Evolutionary conservation across 1,140 invertebrate species (phyloP).

Genomic region (Eumeta japonica): DNA sequence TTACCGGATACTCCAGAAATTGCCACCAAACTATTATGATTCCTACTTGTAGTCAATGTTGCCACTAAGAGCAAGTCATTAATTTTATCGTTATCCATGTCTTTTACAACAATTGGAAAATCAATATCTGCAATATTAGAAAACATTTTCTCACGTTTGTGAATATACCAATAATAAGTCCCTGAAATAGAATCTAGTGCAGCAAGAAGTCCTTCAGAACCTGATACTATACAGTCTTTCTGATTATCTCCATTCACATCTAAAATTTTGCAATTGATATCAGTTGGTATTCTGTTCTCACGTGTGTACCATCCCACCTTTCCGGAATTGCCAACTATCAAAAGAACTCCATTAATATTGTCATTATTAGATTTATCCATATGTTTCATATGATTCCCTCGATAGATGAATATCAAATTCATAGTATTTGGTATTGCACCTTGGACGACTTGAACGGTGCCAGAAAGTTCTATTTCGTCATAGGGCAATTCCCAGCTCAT

Average conservation of each 20-base stretch:
- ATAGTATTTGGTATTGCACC: constrained; percentile 60
- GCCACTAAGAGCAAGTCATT: constrained; percentile 64
- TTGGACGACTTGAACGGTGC: constrained; percentile 67
- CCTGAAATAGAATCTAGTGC: constrained; percentile 70
- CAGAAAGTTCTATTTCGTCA: constrained; percentile 70
- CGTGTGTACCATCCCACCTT: constrained; percentile 66
- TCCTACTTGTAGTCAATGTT: constrained; percentile 50
- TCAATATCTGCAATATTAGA: constrained; percentile 59
- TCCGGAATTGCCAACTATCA: constrained; percentile 63
- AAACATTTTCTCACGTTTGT: constrained; percentile 51
- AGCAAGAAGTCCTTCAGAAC: constrained; percentile 65
- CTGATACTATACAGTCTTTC: constrained; percentile 70
- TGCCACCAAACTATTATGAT: constrained; percentile 62
- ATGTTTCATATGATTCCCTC: constrained; percentile 63
- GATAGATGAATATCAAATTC: constrained; percentile 71
- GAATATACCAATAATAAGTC: constrained; percentile 64
- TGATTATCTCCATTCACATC: constrained; percentile 70
- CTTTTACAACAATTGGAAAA: constrained; percentile 69
- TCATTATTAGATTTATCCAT: constrained; percentile 48
- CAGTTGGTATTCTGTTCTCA: constrained; percentile 62
- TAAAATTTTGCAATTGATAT: constrained; percentile 69
- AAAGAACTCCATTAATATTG: constrained; percentile 59
- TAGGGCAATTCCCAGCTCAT: constrained; percentile 71
- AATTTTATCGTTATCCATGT: constrained; percentile 69
- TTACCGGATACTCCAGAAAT: constrained; percentile 65